Conservation (phyloP, 2,113 vertebrate genomes). For the Trichechus manatus region DNA sequence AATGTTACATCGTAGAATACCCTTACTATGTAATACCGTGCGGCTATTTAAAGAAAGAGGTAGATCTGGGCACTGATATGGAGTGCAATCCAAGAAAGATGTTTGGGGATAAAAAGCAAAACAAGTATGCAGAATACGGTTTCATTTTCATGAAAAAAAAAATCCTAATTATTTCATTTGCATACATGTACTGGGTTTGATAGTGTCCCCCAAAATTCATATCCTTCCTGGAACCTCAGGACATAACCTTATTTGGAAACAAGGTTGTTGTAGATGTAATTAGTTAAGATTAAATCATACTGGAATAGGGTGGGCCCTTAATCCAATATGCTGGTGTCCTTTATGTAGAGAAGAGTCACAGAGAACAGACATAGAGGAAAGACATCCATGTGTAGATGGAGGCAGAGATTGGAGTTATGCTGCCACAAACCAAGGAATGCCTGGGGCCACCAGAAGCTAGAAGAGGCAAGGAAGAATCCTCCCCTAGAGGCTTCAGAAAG, state of each 20-base stretch:
- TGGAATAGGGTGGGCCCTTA: neutral
- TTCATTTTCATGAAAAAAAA: conserved; percentile 45
- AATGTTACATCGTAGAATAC: neutral
- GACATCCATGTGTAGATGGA: neutral
- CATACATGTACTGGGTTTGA: neutral
- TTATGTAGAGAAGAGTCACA: neutral
- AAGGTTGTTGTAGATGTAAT: too few species aligned
- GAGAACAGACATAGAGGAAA: neutral
- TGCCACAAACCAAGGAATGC: neutral
- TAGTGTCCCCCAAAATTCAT: too few species aligned
- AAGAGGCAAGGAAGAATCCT: neutral
- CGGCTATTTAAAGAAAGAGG: neutral
- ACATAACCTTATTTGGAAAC: too few species aligned
- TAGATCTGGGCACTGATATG: neutral
- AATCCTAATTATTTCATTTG: neutral
- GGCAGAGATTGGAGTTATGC: neutral
- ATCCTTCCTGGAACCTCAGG: too few species aligned
- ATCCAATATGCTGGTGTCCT: neutral
- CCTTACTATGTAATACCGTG: neutral
- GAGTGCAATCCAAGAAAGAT: neutral
- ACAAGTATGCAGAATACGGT: neutral
- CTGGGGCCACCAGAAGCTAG: neutral
- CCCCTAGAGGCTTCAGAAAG: neutral
- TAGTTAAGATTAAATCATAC: neutral
- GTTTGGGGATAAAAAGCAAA: neutral